Evolutionary conservation across 2,797 vertebrate species (phyloP), one percentile per base, ranked within the genome.

Genomic region (Schizothorax lantsangensis): DNA sequence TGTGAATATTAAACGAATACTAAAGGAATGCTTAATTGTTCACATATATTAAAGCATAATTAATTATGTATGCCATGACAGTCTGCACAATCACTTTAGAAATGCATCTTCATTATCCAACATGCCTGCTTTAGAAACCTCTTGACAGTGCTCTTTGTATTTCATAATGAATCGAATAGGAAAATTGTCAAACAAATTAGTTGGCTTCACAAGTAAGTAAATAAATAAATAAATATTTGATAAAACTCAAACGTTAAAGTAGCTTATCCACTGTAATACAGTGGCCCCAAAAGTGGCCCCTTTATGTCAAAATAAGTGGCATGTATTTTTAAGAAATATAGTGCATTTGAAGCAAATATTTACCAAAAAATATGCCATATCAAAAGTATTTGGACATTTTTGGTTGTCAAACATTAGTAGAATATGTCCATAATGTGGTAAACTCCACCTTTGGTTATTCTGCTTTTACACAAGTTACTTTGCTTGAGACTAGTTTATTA

Each of bases 31-130:
- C 17, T 49, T 36, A 26, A 9, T 12, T 66, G 45, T 77, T 77
- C 14, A 64, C 71, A 64, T 75, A 33, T 83, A 33, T 83, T 26
- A 75, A 84, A 49, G 30, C 69, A 45, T 64, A 64, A 74, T 73
- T 11, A 33, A 57, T 47, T 74, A 36, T 21, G 5, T n/a, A n/a
- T 73, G 69, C 81, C 33, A 33, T 33, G 71, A 62, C 71, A 47
- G 52, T 73, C 4, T 62, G 7, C 3, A 74, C 9, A 38, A 54
- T 83, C 33, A 57, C 43, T 59, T 62, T 26, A 43, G 3, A 72
- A 72, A 83, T 30, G 9, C 23, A 30, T 45, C 6, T 64, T 45
- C 8, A 26, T 79, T 80, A 30, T 43, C 15, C 11, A 23, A 33
- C 15, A 83, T 73, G n/a, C 3, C 7, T 74, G 26, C 10, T 62